Base-by-base conservation (phyloP, 2,888 invertebrate genomes). In the Argyra leucocephala region DNA sequence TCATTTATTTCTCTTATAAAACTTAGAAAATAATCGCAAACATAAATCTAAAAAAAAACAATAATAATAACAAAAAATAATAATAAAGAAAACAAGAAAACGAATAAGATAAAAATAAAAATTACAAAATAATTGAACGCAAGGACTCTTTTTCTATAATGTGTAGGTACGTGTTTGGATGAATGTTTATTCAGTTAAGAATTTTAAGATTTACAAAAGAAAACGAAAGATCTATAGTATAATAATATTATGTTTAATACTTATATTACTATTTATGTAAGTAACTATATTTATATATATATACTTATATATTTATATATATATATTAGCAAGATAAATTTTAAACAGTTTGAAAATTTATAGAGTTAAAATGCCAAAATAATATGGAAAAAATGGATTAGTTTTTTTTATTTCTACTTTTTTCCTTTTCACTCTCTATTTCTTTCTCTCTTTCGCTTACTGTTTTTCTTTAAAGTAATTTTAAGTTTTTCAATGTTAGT, bases 1-100 rank as follows among this genome's bases (percentile, higher is more conserved):
- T 4, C 9, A 26, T 26, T 26, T 26, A 6, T 6, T 31, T 10
- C 7, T 48, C 48, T 48, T 48, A 48, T 18, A 48, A 48, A 48
- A 48, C 48, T 48, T 48, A 48, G 48, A 48, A 48, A 48, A 48
- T 48, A 48, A 48, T 48, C 48, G 48, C 48, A 48, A 48, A 48
- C 48, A 48, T 48, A 48, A 48, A 48, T 48, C 48, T 48, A 48
- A 48, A 48, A 48, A 48, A 48, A 48, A 48, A 48, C 7, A 31
- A 3, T 6, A 48, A 48, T 10, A 31, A 3, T 6, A 31, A 6
- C 7, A 31, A 6, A 31, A 4, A 31, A 31, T 12, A 31, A 31
- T 31, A 31, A 31, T 31, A 31, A 48, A n/a, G 18, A 48, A 5
- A 48, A 48, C 1, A n/a, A n/a, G n/a, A n/a, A n/a, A n/a, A n/a